phyloP scores from a whole-genome alignment of 1,140 invertebrate genomes.

The Aphaenogaster ashmeadi region DNA sequence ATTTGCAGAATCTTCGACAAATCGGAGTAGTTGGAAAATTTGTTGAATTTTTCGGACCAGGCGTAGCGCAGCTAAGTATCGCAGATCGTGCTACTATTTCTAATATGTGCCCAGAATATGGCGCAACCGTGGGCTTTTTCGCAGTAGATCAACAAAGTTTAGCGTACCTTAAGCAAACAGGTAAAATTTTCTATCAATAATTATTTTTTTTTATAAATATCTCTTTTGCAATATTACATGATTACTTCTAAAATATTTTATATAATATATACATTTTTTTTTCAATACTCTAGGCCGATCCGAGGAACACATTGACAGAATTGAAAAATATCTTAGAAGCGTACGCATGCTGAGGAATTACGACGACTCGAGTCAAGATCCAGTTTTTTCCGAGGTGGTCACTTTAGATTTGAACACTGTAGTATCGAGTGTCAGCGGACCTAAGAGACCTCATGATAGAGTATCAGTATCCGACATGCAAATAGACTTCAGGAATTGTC shows the following conservation, averaged over 20 bases:
- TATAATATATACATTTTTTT: constrained; percentile 6
- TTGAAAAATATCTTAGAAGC: constrained; percentile 94
- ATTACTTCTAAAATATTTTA: neutral
- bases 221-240: neutral
- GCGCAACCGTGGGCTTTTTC: constrained; percentile 98
- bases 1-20: constrained; percentile 94
- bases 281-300: constrained; percentile 91
- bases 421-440: constrained; percentile 97
- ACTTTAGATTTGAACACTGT: constrained; percentile 96
- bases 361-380: constrained; percentile 92
- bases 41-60: constrained; percentile 99
- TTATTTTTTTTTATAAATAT: neutral
- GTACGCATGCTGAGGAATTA: constrained; percentile 96
- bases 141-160: constrained; percentile 96
- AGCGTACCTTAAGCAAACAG: constrained; percentile 95
- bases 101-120: constrained; percentile 99
- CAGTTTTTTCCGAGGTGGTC: constrained; percentile 95
- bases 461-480: constrained; percentile 97
- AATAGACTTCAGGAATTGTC: constrained; percentile 94
- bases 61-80: constrained; percentile 95
- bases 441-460: constrained; percentile 98
- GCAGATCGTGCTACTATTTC: constrained; percentile 97
- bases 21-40: constrained; percentile 99
- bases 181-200: constrained; percentile 87
- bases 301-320: constrained; percentile 93